phyloP scores from a whole-genome alignment of 2,888 invertebrate genomes.

The Pseudococcus jackbeardsleyi region DNA sequence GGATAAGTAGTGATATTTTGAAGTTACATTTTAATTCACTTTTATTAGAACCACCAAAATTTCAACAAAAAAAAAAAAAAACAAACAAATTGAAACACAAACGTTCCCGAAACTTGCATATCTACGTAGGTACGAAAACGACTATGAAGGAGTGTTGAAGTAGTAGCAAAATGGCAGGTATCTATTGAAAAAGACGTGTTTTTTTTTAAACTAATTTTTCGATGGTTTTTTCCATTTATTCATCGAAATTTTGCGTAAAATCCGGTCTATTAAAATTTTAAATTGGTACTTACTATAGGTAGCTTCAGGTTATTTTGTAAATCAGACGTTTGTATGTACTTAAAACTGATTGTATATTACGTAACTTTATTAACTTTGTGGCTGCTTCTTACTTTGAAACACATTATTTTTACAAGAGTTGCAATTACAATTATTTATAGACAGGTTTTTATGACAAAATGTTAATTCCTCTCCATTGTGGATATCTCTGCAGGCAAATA shows the following conservation, averaged over 20 bases:
- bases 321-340: too few relatives aligned
- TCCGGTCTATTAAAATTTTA: neutral
- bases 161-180: too few relatives aligned
- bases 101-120: neutral
- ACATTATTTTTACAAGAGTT: neutral
- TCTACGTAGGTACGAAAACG: too few relatives aligned
- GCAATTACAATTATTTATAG: constrained; percentile 27
- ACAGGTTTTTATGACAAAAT: constrained; percentile 81
- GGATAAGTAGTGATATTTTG: too few relatives aligned
- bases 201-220: neutral
- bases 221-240: neutral
- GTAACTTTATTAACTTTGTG: too few relatives aligned
- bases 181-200: too few relatives aligned
- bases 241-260: neutral
- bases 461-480: constrained; percentile 87
- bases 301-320: too few relatives aligned
- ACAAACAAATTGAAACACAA: too few relatives aligned
- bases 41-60: neutral
- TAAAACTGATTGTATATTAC: too few relatives aligned
- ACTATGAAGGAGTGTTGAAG: too few relatives aligned
- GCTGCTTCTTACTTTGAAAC: neutral
- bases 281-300: neutral
- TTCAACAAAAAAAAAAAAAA: too few relatives aligned
- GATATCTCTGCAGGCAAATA: constrained; percentile 88
- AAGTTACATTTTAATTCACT: too few relatives aligned